Evolutionary conservation across 2,113 vertebrate species (phyloP).

Genomic region (Microtus montanus): DNA sequence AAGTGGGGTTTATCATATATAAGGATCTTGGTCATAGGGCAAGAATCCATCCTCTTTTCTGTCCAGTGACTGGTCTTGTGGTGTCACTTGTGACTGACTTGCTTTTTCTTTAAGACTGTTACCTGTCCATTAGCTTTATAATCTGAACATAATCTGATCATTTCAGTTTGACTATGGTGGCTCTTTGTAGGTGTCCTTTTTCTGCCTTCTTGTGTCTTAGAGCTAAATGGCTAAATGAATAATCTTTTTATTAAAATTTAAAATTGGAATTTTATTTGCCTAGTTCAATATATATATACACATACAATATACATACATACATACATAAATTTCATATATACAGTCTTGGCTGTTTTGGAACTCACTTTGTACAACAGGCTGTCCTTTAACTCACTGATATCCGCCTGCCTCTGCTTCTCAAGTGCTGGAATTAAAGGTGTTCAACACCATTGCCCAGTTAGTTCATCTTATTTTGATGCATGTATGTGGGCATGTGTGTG

Average conservation of each 20-base stretch:
- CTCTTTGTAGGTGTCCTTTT: neutral
- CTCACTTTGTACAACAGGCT: too few relatives aligned
- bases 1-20: neutral
- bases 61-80: neutral
- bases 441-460: neutral
- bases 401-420: too few relatives aligned
- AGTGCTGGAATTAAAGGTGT: too few relatives aligned
- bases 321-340: too few relatives aligned
- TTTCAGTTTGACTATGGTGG: neutral
- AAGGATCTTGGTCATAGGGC: neutral
- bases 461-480: neutral
- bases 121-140: neutral
- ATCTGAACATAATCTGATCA: neutral
- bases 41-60: neutral
- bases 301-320: too few relatives aligned
- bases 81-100: neutral
- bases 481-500: neutral
- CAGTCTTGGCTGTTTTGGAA: too few relatives aligned
- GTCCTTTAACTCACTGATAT: too few relatives aligned
- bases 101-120: neutral
- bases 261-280: neutral
- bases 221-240: too few relatives aligned
- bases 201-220: neutral
- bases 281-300: neutral
- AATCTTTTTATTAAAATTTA: neutral